Base-by-base conservation (phyloP, 2,113 vertebrate genomes). In the Pterophyllum scalare region DNA sequence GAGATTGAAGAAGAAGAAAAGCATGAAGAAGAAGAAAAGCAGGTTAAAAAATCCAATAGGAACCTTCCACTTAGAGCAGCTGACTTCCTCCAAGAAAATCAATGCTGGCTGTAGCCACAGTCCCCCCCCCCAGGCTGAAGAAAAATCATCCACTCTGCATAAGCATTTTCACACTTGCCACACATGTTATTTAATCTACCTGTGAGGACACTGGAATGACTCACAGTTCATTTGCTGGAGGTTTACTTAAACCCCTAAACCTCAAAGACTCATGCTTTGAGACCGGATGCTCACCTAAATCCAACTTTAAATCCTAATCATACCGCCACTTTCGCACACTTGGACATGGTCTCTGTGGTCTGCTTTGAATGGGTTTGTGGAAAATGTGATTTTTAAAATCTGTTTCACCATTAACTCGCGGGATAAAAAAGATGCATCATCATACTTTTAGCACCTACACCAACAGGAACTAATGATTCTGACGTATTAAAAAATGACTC, bases 81-180 rank as follows among this genome's bases (percentile, higher is more conserved):
- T 87, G 84, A 93, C 88, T 93, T 93, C 87, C 91, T 92, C 85
- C 19, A 26, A 80, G 81, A 88, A 93, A 94, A 95, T 94, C 93
- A 20, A 94, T 93, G 87, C 65, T 35, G 70, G 84, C 86, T 90
- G 93, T 79, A 88, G 89, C 79, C 79, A 67, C 76, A 90, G 80
- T 89, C 89, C 91, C 92, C 84, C 89, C 91, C 92, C 84, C 84
- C 79, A 84, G 92, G 91, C 91, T 77, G 6, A 2, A 80, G 83
- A 84, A 75, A 74, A 89, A 86, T 90, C 77, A 86, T 81, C 59
- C 74, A 81, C 83, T 87, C 84, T 88, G 85, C 87, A 86, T 84
- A 87, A 89, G 60, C 52, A 40, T 87, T 79, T 89, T 80, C 81
- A 79, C 90, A 82, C 87, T 33, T 38, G 70, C 40, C 82, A 62